Evolutionary conservation across 2,113 vertebrate genomes (phyloP), one percentile per base, ranked within the genome.

Genomic region (Euleptes europaea): DNA sequence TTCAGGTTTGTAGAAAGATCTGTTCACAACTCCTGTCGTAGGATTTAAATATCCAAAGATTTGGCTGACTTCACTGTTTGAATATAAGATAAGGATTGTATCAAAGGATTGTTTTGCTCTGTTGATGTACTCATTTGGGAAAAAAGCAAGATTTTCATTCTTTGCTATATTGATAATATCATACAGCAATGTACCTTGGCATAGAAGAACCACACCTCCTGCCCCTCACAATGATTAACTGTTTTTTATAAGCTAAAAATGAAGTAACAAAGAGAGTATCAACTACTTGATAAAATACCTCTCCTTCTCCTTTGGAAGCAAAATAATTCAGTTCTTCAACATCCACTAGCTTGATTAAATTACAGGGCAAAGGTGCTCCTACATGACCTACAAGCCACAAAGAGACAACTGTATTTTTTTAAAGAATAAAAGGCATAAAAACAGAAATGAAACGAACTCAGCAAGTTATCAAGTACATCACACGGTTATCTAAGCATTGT

Each of bases 321-420:
- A 98, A 99, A 88, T 99, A 99, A 96, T 99, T 99, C 95, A 99
- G 97, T 85, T 99, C 99, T 76, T 98, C 96, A 65, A 98, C 98
- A 88, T 99, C 98, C 54, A 98, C 96, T 84, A 99, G 95, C 94
- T 95, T 99, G 94, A 99, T 99, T 88, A 98, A 97, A 92, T 99
- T 99, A 92, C 98, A 99, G 26, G 99, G 99, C 86, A 99, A 92
- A 15, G 99, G 99, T 21, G 98, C 98, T 60, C 99, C 99, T 2
- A 99, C 99, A 0, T 99, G 99, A 91, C 98, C 99, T 99, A 88
- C 57, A 93, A 91, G 85, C 93, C 77, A 94, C 85, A 93, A 83
- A 89, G 71, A 86, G 72, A n/a, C 60, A 63, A 63, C 23, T 63
- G 9, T 63, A 2, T 38, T 67, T 49, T 54, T 15, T 44, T 63